These are phyloP conservation scores for Nymphalis c-album DNA, from an alignment of 2,888 invertebrate genomes.

Conservation along the genomic window DNA sequence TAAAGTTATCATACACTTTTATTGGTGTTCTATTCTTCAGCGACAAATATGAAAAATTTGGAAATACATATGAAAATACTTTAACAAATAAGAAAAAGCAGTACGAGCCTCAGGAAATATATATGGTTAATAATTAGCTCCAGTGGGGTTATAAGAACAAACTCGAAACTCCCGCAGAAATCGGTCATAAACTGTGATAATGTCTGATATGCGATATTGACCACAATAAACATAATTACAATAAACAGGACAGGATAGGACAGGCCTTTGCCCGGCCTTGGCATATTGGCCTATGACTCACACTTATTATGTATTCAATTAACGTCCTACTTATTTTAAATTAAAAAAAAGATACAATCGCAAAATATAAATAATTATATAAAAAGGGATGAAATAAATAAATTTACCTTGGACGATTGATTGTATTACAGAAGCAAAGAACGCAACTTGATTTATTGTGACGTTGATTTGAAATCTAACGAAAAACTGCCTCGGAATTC, in stretches of 20 bases:
- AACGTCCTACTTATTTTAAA: neutral
- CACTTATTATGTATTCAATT: too few species aligned
- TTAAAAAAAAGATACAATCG: neutral
- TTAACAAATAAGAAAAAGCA: neutral
- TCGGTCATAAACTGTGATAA: too few species aligned
- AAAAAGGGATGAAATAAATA: neutral
- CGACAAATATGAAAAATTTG: too few species aligned
- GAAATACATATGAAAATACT: neutral
- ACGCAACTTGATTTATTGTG: constrained; percentile 2
- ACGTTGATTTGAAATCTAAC: neutral
- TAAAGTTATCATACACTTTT: neutral
- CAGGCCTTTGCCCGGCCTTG: too few species aligned
- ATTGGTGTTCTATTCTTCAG: neutral
- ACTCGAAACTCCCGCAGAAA: too few species aligned
- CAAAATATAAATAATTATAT: neutral
- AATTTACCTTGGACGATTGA: neutral
- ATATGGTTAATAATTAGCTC: too few species aligned
- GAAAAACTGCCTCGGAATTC: neutral
- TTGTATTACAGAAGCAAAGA: neutral
- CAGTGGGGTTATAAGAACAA: too few species aligned
- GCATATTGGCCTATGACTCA: too few species aligned
- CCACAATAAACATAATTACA: too few species aligned
- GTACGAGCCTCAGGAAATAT: neutral
- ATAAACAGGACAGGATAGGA: too few species aligned
- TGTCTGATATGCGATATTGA: too few species aligned